These are phyloP conservation scores for Thunnus albacares DNA, from an alignment of 2,797 vertebrate genomes.

Conservation along the genomic window DNA sequence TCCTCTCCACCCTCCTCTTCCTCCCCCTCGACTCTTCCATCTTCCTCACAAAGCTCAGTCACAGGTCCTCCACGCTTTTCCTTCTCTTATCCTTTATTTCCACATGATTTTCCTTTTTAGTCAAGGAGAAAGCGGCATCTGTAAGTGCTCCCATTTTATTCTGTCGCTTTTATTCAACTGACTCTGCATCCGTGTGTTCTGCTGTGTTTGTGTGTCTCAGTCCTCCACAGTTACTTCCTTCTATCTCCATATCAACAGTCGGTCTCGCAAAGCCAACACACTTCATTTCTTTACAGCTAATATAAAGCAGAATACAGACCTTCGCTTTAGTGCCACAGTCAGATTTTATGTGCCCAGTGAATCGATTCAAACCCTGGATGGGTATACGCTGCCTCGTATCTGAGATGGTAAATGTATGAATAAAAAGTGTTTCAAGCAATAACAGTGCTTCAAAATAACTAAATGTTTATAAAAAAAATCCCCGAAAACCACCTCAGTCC, in stretches of 20 bases:
- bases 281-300: slow-evolving; percentile 20
- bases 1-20: slow-evolving; percentile 88
- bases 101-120: slow-evolving; percentile 45
- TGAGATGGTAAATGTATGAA: slow-evolving; percentile 19
- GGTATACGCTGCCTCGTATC: neutral
- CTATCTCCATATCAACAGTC: slow-evolving; percentile 14
- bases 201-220: slow-evolving; percentile 50
- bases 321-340: neutral
- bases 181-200: slow-evolving; percentile 54
- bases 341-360: slow-evolving; percentile 25
- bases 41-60: slow-evolving; percentile 85
- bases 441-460: slow-evolving; percentile 12
- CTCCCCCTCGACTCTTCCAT: slow-evolving; percentile 87
- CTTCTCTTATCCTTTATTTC: slow-evolving; percentile 70
- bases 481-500: neutral
- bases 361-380: neutral
- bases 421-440: slow-evolving; percentile 4
- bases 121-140: slow-evolving; percentile 32
- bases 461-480: slow-evolving; percentile 9
- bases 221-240: slow-evolving; percentile 16
- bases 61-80: slow-evolving; percentile 85
- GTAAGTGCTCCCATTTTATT: slow-evolving; percentile 63
- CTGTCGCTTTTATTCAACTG: slow-evolving; percentile 41
- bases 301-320: neutral
- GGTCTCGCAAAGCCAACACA: neutral